Percentiles rank a stretch among this genome's conserved stretches.
Conservation (phyloP, 2,888 invertebrate species). For the Timandra comae region DNA sequence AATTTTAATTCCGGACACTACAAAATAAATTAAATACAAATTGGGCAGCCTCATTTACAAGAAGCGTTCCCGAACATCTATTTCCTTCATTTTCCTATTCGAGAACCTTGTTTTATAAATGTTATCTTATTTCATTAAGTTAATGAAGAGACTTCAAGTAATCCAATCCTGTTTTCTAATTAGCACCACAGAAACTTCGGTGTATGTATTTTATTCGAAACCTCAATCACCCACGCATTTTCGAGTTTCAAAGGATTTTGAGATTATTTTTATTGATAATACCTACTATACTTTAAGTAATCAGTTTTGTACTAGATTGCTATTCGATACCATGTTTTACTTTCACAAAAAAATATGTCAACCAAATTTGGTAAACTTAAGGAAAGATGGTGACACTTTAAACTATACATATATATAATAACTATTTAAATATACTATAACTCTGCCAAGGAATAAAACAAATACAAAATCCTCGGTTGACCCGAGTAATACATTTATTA, state of each 20-base stretch:
- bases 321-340: no score
- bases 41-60: conserved; percentile 29
- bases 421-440: no score
- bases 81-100: conserved; percentile 43
- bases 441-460: no score
- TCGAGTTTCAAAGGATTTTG: not conserved
- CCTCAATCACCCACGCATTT: conserved; percentile 4
- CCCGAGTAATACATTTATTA: no score
- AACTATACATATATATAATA: no score
- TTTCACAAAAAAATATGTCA: no score
- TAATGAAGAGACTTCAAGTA: conserved; percentile 53
- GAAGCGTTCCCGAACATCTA: conserved; percentile 24
- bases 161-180: conserved; percentile 53
- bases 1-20: conserved; percentile 30
- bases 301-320: no score
- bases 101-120: conserved; percentile 41
- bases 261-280: no score
- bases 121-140: conserved; percentile 61
- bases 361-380: no score
- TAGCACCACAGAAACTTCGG: conserved; percentile 37
- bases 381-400: no score
- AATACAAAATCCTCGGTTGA: no score
- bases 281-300: no score
- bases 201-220: conserved; percentile 18
- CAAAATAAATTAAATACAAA: conserved; percentile 39